These are phyloP conservation scores for Eueides isabella DNA, from an alignment of 1,140 invertebrate genomes.

Conservation along the genomic window DNA sequence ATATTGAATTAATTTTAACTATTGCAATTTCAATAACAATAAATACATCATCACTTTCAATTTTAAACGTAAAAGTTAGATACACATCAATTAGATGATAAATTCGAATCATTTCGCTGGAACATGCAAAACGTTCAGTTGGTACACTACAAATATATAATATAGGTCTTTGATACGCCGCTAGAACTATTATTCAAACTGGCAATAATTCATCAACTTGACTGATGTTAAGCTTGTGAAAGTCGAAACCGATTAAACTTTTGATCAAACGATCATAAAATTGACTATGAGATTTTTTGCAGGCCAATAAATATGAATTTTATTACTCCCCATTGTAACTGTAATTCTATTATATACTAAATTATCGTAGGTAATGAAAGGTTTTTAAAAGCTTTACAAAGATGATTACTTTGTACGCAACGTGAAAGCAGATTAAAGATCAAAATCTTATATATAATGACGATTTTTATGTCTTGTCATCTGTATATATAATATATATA, in stretches of 20 bases:
- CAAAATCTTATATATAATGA: neutral
- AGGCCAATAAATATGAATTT: neutral
- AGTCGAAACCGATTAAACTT: constrained; percentile 57
- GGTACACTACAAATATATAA: neutral
- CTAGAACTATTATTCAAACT: constrained; percentile 29
- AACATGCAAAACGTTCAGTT: neutral
- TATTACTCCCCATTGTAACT: neutral
- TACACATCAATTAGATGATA: no score
- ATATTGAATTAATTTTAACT: neutral
- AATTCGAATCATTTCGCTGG: neutral
- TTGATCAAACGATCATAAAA: constrained; percentile 46
- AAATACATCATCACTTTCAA: neutral
- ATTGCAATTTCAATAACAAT: neutral
- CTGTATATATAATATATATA: no score
- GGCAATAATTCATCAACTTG: constrained; percentile 49
- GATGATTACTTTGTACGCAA: neutral
- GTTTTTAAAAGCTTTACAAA: neutral
- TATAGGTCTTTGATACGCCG: constrained; percentile 42
- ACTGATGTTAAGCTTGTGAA: constrained; percentile 52
- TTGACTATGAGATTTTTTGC: constrained; percentile 21
- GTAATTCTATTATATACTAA: neutral
- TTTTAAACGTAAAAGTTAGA: constrained; percentile 2
- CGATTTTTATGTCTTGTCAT: neutral
- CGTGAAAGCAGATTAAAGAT: neutral
- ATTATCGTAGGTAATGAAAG: neutral